phyloP scores from a whole-genome alignment of 2,888 invertebrate species.

The Caenorhabditis doughertyi region DNA sequence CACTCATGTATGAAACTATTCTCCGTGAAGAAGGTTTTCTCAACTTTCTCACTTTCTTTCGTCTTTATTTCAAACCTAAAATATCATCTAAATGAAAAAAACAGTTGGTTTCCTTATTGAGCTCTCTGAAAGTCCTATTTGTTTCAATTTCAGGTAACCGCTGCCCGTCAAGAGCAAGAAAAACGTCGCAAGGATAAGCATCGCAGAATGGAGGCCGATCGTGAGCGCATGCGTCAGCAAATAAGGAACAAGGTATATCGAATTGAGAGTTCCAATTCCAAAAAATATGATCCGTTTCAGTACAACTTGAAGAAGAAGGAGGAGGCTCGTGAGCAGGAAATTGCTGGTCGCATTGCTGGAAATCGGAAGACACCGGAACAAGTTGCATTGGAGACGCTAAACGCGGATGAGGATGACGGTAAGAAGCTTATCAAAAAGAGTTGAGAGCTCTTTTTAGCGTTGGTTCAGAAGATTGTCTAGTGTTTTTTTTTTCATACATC shows the following conservation, averaged over 20 bases:
- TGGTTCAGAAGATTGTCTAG: too few species aligned
- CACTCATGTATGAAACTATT: too few species aligned
- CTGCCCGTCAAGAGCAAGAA: constrained; percentile 97
- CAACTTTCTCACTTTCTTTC: too few species aligned
- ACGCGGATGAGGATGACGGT: constrained; percentile 63
- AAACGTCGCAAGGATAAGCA: constrained; percentile 98
- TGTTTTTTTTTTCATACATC: too few species aligned
- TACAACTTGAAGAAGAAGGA: constrained; percentile 67
- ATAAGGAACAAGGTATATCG: constrained; percentile 94
- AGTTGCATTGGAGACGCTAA: constrained; percentile 55
- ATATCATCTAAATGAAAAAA: neutral
- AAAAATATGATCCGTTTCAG: constrained; percentile 41
- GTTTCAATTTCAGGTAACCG: constrained; percentile 89
- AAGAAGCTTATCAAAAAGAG: neutral
- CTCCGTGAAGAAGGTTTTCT: too few species aligned
- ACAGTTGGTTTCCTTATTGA: neutral
- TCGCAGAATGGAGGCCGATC: constrained; percentile 98
- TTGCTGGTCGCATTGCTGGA: constrained; percentile 62
- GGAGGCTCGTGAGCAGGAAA: constrained; percentile 53
- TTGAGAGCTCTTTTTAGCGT: too few species aligned
- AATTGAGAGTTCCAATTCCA: neutral
- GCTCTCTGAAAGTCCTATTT: too few species aligned
- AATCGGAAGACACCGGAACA: constrained; percentile 67
- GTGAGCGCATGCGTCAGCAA: constrained; percentile 98
- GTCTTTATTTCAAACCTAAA: too few species aligned